These are phyloP conservation scores for Rugalucina vietnamica DNA, from an alignment of 2,888 invertebrate species.

Conservation along the genomic window DNA sequence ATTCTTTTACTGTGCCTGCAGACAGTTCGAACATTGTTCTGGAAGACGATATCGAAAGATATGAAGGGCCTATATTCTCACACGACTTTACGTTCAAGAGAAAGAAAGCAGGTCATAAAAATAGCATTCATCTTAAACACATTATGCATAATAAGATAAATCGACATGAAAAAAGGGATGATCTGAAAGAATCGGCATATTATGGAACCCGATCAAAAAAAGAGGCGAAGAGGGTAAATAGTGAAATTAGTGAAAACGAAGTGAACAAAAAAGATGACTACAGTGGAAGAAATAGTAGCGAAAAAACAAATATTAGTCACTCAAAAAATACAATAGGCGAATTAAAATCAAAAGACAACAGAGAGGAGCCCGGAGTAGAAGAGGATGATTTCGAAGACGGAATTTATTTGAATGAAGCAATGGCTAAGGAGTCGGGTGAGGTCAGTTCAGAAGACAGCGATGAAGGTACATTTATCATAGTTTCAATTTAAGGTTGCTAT, in stretches of 20 bases:
- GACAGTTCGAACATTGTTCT: background rate
- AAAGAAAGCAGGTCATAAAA: constrained; percentile 13
- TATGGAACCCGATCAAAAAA: background rate
- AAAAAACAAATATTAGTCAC: background rate
- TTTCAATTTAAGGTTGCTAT: too few relatives aligned
- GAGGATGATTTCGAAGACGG: constrained; percentile 35
- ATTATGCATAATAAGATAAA: background rate
- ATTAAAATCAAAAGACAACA: background rate
- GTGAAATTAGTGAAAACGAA: background rate
- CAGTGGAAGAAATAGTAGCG: background rate
- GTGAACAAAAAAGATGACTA: background rate
- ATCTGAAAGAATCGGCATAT: background rate
- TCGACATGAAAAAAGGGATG: background rate
- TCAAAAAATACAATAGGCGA: background rate
- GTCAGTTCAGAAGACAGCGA: background rate
- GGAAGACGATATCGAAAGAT: background rate
- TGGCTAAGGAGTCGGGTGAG: constrained; percentile 7
- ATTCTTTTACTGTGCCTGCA: constrained; percentile 57
- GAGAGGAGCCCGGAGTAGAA: constrained; percentile 19
- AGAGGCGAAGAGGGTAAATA: background rate
- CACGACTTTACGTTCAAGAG: constrained; percentile 60
- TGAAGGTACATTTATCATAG: too few relatives aligned
- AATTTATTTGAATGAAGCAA: background rate
- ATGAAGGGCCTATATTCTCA: constrained; percentile 55
- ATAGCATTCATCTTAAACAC: background rate